Evolutionary conservation across 2,113 vertebrate species (phyloP), one percentile per base, ranked within the genome.

Genomic region (Rhombomys opimus): DNA sequence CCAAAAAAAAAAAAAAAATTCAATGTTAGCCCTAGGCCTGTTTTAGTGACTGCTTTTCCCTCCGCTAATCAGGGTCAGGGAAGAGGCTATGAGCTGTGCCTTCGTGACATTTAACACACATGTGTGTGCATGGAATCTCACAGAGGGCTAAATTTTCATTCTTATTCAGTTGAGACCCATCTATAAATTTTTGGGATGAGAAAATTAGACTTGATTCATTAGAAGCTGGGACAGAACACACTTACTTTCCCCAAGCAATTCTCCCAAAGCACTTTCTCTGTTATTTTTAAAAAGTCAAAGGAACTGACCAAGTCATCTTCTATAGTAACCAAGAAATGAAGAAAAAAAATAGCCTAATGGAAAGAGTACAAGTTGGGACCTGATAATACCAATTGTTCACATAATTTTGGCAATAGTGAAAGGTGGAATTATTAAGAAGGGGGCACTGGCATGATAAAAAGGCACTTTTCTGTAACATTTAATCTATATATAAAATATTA

Each of bases 401-500:
- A 65, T 68, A 32, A 78, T 95, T 97, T 89, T 97, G 88, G 90
- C 82, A 95, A 97, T 18, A 95, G 59, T 80, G 59, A 86, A 97
- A 97, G 95, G 68, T 57, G 8, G 90, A 96, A 93, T 88, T 92
- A 72, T 46, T 27, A 96, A 89, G 76, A 95, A 89, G 67, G 91
- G 96, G 70, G 70, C 93, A 96, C 76, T 96, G 91, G 87, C 61
- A 94, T 87, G 68, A 50, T 89, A 95, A 97, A 97, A 97, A 98
- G 97, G 96, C 97, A 98, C 97, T 97, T 96, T 96, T 94, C 88
- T 57, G 92, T 88, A 96, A 76, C 54, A 96, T 92, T 97, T 93
- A 80, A 95, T 94, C 75, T 96, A 91, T 27, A 92, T 95, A 97
- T 77, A 97, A 97, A 97, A 97, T 87, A 92, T 38, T 87, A 94